Conservation (phyloP, 2,797 vertebrate species). For the Diceros bicornis region DNA sequence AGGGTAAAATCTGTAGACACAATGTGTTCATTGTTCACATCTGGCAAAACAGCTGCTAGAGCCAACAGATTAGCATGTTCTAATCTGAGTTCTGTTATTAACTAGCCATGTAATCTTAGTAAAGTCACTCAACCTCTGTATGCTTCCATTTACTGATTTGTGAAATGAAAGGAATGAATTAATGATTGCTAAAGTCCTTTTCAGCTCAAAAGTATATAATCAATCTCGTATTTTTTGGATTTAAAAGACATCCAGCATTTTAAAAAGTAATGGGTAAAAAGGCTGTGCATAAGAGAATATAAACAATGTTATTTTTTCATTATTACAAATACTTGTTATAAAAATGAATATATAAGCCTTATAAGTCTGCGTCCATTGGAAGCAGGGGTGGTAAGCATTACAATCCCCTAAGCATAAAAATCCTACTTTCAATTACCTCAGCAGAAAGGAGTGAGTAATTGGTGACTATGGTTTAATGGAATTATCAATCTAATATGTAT, state of each 20-base stretch:
- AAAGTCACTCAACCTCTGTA: not conserved
- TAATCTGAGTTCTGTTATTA: constrained; percentile 1
- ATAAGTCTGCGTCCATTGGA: not conserved
- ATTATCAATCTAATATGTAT: not conserved
- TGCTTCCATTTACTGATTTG: not conserved
- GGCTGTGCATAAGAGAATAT: not conserved
- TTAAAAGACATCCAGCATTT: not conserved
- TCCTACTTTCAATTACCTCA: not conserved
- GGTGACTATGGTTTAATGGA: constrained; percentile 32
- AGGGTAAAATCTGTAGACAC: not conserved
- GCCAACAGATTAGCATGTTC: not conserved
- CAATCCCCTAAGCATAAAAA: constrained; percentile 21
- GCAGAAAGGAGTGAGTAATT: constrained; percentile 8
- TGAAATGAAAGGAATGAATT: constrained; percentile 12
- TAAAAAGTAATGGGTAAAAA: not conserved
- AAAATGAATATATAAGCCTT: constrained; percentile 27
- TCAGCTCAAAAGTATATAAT: not conserved
- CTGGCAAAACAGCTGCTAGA: not conserved
- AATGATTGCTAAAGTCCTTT: not conserved
- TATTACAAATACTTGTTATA: constrained; percentile 39
- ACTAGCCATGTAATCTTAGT: not conserved
- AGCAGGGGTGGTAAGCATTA: not conserved
- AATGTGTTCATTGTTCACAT: not conserved
- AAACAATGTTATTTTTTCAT: not conserved
- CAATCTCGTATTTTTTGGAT: not conserved